Evolutionary conservation across 2,113 vertebrate genomes (phyloP), one percentile per base, ranked within the genome.

Genomic region (Panthera leo): DNA sequence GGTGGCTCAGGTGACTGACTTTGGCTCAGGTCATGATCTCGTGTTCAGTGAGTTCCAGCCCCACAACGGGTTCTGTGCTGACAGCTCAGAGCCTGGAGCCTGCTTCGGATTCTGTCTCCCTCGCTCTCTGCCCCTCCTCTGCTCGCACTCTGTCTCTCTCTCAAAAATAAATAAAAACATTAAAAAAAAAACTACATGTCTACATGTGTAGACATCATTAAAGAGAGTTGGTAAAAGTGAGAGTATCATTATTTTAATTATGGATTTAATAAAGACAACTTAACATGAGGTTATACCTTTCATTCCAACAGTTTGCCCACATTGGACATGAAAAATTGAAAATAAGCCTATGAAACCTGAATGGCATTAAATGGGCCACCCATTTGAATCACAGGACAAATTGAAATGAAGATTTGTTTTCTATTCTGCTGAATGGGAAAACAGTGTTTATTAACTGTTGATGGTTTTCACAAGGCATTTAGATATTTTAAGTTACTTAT

Each of bases 161-260:
- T 55, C 7, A 21, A 61, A 61, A 61, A 61, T 61, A 61, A 61
- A 61, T 61, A 5, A 58, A 58, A 58, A 61, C 58, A 23, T 25
- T 23, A 61, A 23, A 61, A 55, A 61, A 61, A 9, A 61, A 61
- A 8, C 58, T 61, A 23, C 58, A 31, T 89, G 80, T 68, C 45
- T 45, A 45, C 21, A 31, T 89, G 80, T 68, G 75, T 87, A 86
- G 27, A 76, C 4, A 92, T 86, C 8, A 61, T 15, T 94, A 78
- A 85, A 94, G n/a, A 83, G 29, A 55, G 58, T 76, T 42, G 89
- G 67, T 92, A 73, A 85, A 94, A 67, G 16, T 75, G 75, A 93
- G 75, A 84, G 83, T 88, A 63, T 89, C 14, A 92, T 85, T n/a
- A 93, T 94, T 91, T 96, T 94, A 95, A 65, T 97, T 92, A 70